A percentile compares a stretch with the other conserved stretches of the same genome.
Evolutionary conservation across 2,113 vertebrate species (phyloP).

Genomic region (Colistium nudipinnis): DNA sequence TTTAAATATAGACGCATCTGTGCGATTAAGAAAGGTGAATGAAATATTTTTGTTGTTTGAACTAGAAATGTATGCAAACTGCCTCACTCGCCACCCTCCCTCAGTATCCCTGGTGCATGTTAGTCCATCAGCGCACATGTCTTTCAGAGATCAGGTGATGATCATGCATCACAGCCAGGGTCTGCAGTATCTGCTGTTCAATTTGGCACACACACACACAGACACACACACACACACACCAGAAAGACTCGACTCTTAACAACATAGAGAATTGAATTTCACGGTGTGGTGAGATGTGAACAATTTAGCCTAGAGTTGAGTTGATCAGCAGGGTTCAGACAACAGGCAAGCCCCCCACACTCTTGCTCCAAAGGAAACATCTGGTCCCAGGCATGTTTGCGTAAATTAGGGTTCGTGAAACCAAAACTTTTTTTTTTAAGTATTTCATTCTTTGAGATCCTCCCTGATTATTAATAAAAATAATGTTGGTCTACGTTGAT

Average conservation of each 20-base stretch:
- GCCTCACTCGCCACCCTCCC: conserved; percentile 54
- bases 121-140: conserved; percentile 46
- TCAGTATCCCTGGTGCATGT: conserved; percentile 59
- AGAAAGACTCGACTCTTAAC: not conserved
- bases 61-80: conserved; percentile 60
- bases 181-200: conserved; percentile 30
- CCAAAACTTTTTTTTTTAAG: conserved; percentile 32
- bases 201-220: conserved; percentile 9
- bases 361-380: conserved; percentile 45
- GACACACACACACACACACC: conserved; percentile 6
- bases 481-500: conserved; percentile 12
- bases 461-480: conserved; percentile 30
- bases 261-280: conserved; percentile 38
- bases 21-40: conserved; percentile 21
- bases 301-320: conserved; percentile 38
- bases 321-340: conserved; percentile 45
- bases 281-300: conserved; percentile 50
- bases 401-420: conserved; percentile 13
- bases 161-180: conserved; percentile 37
- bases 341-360: conserved; percentile 27
- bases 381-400: conserved; percentile 35
- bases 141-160: conserved; percentile 51
- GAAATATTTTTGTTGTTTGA: conserved; percentile 16
- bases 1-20: conserved; percentile 11
- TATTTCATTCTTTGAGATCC: conserved; percentile 25